phyloP scores from a whole-genome alignment of 2,113 vertebrate genomes.

The Eidolon helvum region DNA sequence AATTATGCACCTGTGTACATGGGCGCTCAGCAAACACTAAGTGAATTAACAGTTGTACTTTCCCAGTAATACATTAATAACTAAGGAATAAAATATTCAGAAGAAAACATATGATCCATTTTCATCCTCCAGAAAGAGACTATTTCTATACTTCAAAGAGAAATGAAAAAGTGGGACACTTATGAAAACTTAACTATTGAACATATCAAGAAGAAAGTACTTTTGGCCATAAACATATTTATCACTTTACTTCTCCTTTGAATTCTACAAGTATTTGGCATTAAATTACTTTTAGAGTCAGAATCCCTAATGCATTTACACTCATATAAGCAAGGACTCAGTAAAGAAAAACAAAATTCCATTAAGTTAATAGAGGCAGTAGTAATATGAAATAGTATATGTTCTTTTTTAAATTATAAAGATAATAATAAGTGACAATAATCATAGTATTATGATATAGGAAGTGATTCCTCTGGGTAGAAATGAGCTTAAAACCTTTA shows the following conservation, averaged over 20 bases:
- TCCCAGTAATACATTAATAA: background rate
- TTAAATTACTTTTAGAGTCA: background rate
- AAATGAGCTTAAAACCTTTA: background rate
- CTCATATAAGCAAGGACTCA: background rate
- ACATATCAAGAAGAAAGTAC: background rate
- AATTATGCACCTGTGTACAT: background rate
- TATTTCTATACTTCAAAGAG: background rate
- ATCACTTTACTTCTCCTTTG: background rate
- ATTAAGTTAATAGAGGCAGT: background rate
- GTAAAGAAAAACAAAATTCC: background rate
- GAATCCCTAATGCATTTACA: background rate
- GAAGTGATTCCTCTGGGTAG: background rate
- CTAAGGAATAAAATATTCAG: background rate
- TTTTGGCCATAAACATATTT: background rate
- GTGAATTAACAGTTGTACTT: background rate
- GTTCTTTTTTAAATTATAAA: background rate
- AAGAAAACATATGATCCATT: background rate
- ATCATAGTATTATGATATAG: background rate
- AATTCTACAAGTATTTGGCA: background rate
- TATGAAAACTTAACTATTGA: background rate
- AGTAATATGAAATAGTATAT: background rate
- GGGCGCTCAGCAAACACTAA: background rate
- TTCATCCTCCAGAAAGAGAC: background rate
- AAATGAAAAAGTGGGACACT: background rate
- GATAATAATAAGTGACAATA: background rate